A percentile compares a stretch with the other conserved stretches of the same genome.
Evolutionary conservation across 2,797 vertebrate species (phyloP).

Genomic region (Tokudaia tokunoshimensis): DNA sequence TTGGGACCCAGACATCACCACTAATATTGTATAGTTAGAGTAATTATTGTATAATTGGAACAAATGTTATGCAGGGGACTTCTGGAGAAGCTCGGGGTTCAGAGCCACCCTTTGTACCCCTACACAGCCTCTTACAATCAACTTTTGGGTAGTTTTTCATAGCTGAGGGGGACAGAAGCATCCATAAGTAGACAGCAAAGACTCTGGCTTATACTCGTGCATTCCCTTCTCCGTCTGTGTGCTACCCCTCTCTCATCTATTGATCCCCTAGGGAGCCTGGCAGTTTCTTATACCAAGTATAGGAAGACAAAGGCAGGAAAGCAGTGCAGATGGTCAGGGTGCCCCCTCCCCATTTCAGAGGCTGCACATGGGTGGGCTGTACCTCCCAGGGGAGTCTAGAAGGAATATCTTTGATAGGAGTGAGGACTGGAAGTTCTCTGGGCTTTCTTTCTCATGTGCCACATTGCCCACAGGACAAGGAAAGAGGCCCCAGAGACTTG

Average conservation of each 20-base stretch:
- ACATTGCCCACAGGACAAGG: not conserved
- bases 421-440: not conserved
- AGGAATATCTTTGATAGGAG: not conserved
- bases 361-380: not conserved
- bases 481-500: not conserved
- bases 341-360: not conserved
- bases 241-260: not conserved
- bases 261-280: too few species aligned
- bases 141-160: not conserved
- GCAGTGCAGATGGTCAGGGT: not conserved
- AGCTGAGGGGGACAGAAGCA: not conserved
- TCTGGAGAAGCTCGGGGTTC: not conserved
- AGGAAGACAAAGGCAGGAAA: not conserved
- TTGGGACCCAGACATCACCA: too few species aligned
- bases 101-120: not conserved
- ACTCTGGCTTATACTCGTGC: not conserved
- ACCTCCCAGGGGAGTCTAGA: not conserved
- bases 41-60: not conserved
- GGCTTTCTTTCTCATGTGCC: not conserved
- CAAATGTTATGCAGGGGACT: not conserved
- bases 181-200: not conserved
- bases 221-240: not conserved
- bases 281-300: not conserved
- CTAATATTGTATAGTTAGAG: not conserved
- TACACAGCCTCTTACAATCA: not conserved